Evolutionary conservation across 2,113 vertebrate species (phyloP), one percentile per base, ranked within the genome.

Genomic region (Acrocephalus arundinaceus): DNA sequence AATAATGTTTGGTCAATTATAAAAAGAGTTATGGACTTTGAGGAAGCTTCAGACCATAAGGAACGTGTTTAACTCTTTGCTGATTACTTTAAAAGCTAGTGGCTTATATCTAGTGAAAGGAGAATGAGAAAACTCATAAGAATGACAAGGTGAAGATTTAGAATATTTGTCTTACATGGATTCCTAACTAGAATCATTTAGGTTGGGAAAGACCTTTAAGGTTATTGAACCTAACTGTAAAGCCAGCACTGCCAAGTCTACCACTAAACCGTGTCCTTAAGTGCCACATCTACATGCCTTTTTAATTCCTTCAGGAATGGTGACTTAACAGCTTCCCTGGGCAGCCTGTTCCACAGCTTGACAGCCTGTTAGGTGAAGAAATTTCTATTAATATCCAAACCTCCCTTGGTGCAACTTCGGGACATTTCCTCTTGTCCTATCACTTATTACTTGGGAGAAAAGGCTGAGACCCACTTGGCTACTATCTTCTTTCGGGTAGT

Each of bases 391-490:
- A 39, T 12, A 28, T 15, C 31, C 13, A 25, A 84, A 65, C 18
- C 11, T 65, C 15, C 8, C 7, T 22, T 70, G 55, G 20, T 1
- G 1, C 31, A 68, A 31, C 39, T 14, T 74, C 31, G 46, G 27
- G 49, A 19, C 0, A 0, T 79, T 59, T 63, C 30, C 3, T 55
- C 25, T 73, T 5, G 11, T 78, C 9, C 28, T 30, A 3, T 66
- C 2, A 0, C 27, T n/a, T 61, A 20, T 24, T 59, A n/a, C 21
- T n/a, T 62, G n/a, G 16, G 33, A 28, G 11, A 68, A 85, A 52
- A 80, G 22, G 63, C 33, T 5, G 2, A 20, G 30, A 5, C 10
- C 9, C 6, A 13, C 35, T 12, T 65, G 59, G 9, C 25, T 63
- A 49, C 11, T 10, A 7, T 3, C 19, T 63, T 17, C n/a, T 79